Percentiles rank a stretch among this genome's conserved stretches.
Evolutionary conservation across 2,888 invertebrate species (phyloP).

Genomic region (Hirtodrosophila confusa): DNA sequence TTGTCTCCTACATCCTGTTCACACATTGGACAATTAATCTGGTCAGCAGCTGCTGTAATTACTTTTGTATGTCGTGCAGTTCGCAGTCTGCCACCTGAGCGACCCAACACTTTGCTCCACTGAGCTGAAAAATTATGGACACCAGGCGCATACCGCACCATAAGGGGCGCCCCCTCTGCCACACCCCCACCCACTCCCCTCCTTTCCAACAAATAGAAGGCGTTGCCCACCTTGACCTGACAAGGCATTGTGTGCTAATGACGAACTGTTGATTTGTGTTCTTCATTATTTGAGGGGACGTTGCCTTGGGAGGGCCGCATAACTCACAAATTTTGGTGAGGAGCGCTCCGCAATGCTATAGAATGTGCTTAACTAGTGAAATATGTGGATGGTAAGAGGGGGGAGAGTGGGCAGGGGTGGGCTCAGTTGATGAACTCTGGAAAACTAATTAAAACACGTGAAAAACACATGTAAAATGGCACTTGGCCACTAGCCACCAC

Average conservation of each 20-base stretch:
- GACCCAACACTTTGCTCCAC: conserved; percentile 52
- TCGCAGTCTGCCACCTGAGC: conserved; percentile 18
- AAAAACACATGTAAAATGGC: conserved; percentile 58
- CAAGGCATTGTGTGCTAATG: conserved; percentile 64
- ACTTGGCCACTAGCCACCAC: conserved; percentile 24
- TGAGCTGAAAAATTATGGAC: conserved; percentile 76
- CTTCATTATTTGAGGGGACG: conserved; percentile 68
- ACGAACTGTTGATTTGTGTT: conserved; percentile 76
- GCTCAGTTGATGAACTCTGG: conserved; percentile 68
- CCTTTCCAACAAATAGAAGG: conserved; percentile 4
- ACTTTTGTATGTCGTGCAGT: conserved; percentile 43
- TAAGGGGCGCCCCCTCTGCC: neutral
- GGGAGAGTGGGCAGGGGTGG: conserved; percentile 6
- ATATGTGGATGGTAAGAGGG: conserved; percentile 2
- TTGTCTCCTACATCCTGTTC: conserved; percentile 1
- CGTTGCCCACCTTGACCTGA: conserved; percentile 22
- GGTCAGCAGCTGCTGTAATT: conserved; percentile 71
- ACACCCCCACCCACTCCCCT: neutral
- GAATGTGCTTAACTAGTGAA: conserved; percentile 6
- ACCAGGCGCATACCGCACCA: conserved; percentile 5
- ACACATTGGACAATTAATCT: conserved; percentile 64
- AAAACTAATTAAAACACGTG: conserved; percentile 79
- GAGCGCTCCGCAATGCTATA: conserved; percentile 1
- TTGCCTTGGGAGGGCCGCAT: conserved; percentile 35
- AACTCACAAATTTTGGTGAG: conserved; percentile 48